Evolutionary conservation across 2,113 vertebrate species (phyloP).

Genomic region (Lamprotornis superbus): DNA sequence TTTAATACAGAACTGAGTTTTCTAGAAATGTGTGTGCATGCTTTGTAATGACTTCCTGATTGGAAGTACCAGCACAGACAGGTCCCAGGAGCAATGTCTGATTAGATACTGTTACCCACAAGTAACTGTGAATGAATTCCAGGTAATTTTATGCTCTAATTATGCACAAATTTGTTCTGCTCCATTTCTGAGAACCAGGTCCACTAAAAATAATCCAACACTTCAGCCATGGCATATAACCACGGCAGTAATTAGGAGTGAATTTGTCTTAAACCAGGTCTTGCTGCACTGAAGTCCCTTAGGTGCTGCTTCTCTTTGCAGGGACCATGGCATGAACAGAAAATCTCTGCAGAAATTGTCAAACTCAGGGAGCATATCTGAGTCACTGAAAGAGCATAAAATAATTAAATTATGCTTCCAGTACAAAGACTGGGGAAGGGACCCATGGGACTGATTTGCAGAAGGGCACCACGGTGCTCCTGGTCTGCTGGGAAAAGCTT

Average conservation of each 20-base stretch:
- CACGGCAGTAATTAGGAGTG: background rate
- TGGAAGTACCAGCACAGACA: background rate
- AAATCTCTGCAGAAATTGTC: background rate
- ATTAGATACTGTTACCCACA: background rate
- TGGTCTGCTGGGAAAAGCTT: background rate
- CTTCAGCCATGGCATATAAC: background rate
- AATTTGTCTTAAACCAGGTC: background rate
- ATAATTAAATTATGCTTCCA: background rate
- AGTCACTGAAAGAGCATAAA: background rate
- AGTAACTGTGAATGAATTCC: background rate
- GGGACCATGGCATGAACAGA: background rate
- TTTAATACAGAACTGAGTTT: background rate
- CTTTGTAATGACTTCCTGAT: background rate
- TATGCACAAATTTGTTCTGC: background rate
- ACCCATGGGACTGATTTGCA: background rate
- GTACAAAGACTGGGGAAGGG: background rate
- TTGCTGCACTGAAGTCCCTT: background rate
- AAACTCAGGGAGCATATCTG: background rate
- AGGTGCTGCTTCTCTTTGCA: background rate
- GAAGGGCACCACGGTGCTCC: background rate
- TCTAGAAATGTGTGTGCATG: rapidly evolving
- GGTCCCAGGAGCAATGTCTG: background rate
- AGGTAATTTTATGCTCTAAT: background rate
- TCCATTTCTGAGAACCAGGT: background rate
- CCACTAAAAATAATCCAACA: background rate